phyloP scores from a whole-genome alignment of 2,797 vertebrate genomes.

The Sus cebifrons region DNA sequence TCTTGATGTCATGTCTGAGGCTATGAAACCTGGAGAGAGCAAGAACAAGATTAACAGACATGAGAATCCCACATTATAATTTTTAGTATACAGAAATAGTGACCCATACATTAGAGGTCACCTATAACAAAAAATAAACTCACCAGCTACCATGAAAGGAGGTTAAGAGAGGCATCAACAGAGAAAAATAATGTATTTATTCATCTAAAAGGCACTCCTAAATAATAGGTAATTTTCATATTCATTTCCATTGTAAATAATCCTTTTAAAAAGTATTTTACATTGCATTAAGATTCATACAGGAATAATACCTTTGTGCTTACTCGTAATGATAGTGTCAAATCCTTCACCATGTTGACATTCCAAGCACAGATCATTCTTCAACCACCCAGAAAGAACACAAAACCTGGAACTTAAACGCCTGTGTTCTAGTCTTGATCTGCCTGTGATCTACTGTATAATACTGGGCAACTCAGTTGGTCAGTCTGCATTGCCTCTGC shows the following conservation, averaged over 20 bases:
- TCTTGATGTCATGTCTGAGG: constrained; percentile 98
- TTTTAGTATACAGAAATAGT: not conserved
- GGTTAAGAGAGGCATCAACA: constrained; percentile 11
- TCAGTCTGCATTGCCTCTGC: not conserved
- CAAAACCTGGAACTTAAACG: not conserved
- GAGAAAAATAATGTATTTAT: not conserved
- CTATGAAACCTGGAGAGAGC: constrained; percentile 94
- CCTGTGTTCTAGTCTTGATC: not conserved
- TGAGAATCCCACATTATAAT: not conserved
- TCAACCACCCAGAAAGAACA: not conserved
- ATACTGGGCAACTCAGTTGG: not conserved
- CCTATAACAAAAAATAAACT: constrained; percentile 38
- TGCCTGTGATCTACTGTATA: constrained; percentile 1
- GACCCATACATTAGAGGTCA: not conserved
- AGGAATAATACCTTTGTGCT: not conserved
- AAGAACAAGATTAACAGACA: not conserved
- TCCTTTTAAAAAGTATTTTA: constrained; percentile 20
- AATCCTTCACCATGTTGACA: not conserved
- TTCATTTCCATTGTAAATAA: not conserved
- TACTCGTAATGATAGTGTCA: not conserved
- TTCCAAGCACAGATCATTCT: not conserved
- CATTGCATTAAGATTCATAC: not conserved
- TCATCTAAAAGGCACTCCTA: not conserved
- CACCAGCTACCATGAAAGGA: not conserved
- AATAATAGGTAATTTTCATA: not conserved